Conservation (phyloP, 1,140 invertebrate genomes). For the Drosophila baimaii region DNA sequence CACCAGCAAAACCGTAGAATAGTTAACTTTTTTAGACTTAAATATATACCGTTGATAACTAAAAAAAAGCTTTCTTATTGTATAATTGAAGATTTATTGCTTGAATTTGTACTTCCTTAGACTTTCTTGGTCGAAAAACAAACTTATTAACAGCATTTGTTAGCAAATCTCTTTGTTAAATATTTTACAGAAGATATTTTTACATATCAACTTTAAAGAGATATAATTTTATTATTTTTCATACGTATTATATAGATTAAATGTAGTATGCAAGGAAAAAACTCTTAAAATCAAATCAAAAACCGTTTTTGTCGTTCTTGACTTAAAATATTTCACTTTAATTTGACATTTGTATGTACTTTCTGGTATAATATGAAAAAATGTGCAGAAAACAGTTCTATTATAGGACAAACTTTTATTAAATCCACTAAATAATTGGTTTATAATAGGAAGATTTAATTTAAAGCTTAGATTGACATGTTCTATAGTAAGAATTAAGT, state of each 20-base stretch:
- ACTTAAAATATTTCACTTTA: too few relatives aligned
- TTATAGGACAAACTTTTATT: too few relatives aligned
- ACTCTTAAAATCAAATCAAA: not conserved
- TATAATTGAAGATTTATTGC: not conserved
- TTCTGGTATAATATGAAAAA: too few relatives aligned
- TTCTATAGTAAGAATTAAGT: not conserved
- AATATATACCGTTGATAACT: conserved; percentile 15
- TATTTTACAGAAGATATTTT: too few relatives aligned
- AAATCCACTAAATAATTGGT: not conserved
- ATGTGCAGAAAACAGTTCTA: too few relatives aligned
- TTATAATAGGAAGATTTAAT: not conserved
- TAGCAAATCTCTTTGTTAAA: not conserved
- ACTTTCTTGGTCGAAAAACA: not conserved
- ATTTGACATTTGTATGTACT: too few relatives aligned
- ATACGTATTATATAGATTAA: not conserved
- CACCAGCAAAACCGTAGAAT: conserved; percentile 39
- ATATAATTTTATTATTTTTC: not conserved
- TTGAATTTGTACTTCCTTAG: too few relatives aligned
- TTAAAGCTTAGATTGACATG: not conserved
- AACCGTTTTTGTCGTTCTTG: too few relatives aligned
- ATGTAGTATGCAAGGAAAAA: not conserved
- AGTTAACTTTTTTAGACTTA: conserved; percentile 9
- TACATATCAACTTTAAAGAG: not conserved
- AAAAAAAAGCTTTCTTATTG: not conserved
- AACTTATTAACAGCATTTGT: not conserved